A percentile compares a stretch with the other conserved stretches of the same genome.
Conservation (phyloP, 2,888 invertebrate genomes). For the Stenolophus ochropezus region DNA sequence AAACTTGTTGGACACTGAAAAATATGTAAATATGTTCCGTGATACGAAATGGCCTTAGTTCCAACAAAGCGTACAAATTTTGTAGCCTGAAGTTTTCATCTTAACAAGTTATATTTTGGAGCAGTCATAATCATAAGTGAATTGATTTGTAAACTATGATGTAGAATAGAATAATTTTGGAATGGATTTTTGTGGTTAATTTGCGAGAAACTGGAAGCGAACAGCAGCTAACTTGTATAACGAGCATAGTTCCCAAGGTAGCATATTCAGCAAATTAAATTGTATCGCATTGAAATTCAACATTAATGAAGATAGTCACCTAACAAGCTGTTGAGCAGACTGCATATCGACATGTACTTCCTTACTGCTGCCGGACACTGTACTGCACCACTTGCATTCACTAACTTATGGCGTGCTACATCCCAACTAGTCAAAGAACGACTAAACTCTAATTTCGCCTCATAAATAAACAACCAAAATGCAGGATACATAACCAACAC, state of each 20-base stretch:
- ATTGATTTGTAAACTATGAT: no score
- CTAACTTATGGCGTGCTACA: no score
- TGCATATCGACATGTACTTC: conserved; percentile 13
- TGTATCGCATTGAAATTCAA: conserved; percentile 36
- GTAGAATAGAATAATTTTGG: no score
- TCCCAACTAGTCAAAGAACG: no score
- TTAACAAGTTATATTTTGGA: no score
- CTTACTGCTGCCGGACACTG: not conserved
- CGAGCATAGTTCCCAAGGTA: conserved; percentile 31
- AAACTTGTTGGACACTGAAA: conserved; percentile 30
- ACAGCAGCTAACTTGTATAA: not conserved
- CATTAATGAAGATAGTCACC: conserved; percentile 26
- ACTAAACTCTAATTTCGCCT: no score
- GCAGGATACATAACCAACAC: no score
- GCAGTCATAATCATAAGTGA: no score
- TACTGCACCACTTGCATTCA: not conserved
- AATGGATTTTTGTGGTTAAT: not conserved
- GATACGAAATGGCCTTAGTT: conserved; percentile 13
- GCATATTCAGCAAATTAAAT: conserved; percentile 25
- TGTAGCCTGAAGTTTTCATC: conserved; percentile 25
- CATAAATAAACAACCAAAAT: no score
- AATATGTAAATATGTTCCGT: conserved; percentile 25
- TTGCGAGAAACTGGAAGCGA: not conserved
- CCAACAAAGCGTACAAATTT: conserved; percentile 20
- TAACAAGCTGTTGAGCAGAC: conserved; percentile 17